These are phyloP conservation scores for Myiotriccus ornatus DNA, from an alignment of 2,797 vertebrate species.

Conservation along the genomic window DNA sequence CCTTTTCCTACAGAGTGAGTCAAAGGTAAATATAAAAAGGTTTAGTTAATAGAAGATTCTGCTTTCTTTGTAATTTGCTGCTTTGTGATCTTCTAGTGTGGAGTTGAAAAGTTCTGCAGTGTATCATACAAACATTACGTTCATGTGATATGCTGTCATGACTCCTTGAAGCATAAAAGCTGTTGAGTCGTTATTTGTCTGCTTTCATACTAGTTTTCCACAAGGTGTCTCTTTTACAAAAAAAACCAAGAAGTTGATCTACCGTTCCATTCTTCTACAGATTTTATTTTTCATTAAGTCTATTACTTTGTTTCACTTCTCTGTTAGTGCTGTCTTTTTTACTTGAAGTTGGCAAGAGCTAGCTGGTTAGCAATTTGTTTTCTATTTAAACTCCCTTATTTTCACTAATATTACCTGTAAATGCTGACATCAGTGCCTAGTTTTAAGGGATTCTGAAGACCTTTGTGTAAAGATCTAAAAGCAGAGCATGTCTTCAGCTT, in stretches of 20 bases:
- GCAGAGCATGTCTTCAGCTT: background rate
- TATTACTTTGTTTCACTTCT: background rate
- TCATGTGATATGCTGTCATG: background rate
- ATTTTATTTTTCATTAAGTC: background rate
- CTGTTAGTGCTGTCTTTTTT: background rate
- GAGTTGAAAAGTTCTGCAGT: background rate
- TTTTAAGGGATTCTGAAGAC: background rate
- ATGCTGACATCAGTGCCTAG: background rate
- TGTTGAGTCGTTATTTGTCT: background rate
- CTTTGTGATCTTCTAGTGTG: background rate
- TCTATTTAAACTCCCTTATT: background rate
- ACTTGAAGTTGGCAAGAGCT: background rate
- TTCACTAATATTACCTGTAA: background rate
- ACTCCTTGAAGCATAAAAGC: background rate
- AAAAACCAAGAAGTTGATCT: background rate
- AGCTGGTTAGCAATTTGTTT: fast-evolving
- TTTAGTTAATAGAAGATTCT: background rate
- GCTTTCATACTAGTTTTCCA: background rate
- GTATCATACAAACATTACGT: background rate
- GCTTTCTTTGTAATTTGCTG: background rate
- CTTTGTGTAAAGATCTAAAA: background rate
- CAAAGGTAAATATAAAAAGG: background rate
- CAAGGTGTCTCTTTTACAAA: background rate
- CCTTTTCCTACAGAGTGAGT: background rate
- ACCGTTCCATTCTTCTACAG: background rate